Percentiles rank a stretch among this genome's conserved stretches.
Conservation (phyloP, 92 coral and sea anemone species). For the Hydrozoanthus gracilis region DNA sequence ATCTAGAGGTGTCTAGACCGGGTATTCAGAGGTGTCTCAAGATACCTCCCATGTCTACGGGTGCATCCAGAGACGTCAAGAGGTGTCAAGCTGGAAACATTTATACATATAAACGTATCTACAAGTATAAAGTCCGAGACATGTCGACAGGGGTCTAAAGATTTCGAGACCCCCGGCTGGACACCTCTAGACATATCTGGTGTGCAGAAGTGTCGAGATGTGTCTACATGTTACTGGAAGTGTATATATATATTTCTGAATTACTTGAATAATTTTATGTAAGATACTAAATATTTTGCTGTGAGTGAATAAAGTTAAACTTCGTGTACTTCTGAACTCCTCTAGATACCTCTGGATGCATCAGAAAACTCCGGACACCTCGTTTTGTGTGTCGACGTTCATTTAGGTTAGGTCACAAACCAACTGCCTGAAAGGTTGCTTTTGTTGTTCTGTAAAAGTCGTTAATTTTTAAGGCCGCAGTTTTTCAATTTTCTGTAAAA, state of each 20-base stretch:
- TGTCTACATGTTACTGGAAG: conserved; percentile 29
- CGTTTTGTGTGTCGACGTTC: conserved; percentile 30
- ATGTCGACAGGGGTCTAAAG: conserved; percentile 21
- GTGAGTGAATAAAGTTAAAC: conserved; percentile 22
- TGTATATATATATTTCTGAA: conserved; percentile 22
- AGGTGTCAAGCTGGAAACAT: conserved; percentile 32
- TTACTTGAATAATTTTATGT: conserved; percentile 25
- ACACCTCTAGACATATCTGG: conserved; percentile 25
- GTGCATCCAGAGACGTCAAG: conserved; percentile 29
- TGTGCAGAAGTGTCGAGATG: conserved; percentile 19
- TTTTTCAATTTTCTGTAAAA: conserved; percentile 3
- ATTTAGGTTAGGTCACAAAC: conserved; percentile 25
- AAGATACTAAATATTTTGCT: conserved; percentile 23
- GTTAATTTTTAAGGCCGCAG: conserved; percentile 21
- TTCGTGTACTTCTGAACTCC: conserved; percentile 22
- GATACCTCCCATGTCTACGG: conserved; percentile 33
- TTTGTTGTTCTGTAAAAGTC: conserved; percentile 19
- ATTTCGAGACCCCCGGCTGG: conserved; percentile 28
- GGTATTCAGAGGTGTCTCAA: conserved; percentile 19
- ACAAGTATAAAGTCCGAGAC: conserved; percentile 19
- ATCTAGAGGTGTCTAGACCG: conserved; percentile 23
- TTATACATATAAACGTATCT: conserved; percentile 25
- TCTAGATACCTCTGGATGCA: conserved; percentile 25
- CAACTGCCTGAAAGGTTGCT: conserved; percentile 21
- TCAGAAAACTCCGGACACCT: conserved; percentile 28